phyloP scores from a whole-genome alignment of 1,140 invertebrate genomes.

The Panulirus ornatus region DNA sequence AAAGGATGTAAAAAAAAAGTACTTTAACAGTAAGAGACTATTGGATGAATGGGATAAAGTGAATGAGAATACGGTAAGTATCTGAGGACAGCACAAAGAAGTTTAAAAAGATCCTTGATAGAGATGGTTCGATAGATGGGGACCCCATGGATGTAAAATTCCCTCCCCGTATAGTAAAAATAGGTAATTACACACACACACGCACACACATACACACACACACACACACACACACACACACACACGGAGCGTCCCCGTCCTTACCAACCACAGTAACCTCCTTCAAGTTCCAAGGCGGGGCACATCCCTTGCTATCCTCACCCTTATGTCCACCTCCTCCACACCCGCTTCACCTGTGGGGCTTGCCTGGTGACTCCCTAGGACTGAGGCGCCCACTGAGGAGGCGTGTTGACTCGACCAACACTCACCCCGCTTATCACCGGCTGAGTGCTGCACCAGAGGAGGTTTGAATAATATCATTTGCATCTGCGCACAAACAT shows the following conservation, averaged over 20 bases:
- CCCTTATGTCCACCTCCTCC: not conserved
- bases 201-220: no score
- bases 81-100: no score
- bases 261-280: not conserved
- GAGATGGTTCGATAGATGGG: no score
- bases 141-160: no score
- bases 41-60: no score
- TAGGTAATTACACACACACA: no score
- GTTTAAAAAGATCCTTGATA: no score
- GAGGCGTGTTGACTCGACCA: conserved; percentile 29
- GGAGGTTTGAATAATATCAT: conserved; percentile 58
- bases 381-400: not conserved
- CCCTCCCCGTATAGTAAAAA: no score
- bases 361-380: not conserved
- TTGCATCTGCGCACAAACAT: conserved; percentile 54
- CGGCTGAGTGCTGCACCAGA: not conserved
- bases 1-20: no score
- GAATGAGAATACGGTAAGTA: no score
- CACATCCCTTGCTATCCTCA: not conserved
- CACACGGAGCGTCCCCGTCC: not conserved
- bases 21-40: no score
- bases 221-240: conserved; percentile 3
- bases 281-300: no score
- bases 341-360: not conserved
- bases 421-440: conserved; percentile 46